phyloP scores from a whole-genome alignment of 2,113 vertebrate species.

The Microtus oregoni region DNA sequence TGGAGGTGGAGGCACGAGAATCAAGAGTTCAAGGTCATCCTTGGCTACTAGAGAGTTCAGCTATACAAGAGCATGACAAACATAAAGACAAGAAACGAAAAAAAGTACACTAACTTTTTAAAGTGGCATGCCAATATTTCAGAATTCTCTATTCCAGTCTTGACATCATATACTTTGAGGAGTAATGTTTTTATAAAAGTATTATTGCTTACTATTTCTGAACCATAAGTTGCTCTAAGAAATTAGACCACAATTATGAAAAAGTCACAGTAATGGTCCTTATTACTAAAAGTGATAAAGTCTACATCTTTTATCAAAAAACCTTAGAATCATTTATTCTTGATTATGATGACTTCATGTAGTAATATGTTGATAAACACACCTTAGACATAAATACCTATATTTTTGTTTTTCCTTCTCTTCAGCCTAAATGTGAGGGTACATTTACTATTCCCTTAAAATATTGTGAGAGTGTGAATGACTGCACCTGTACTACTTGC shows the following conservation, averaged over 20 bases:
- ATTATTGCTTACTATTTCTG: not conserved
- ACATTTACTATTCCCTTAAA: not conserved
- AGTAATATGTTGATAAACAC: not conserved
- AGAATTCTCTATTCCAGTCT: not conserved
- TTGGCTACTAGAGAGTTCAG: not conserved
- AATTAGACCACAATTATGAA: slow-evolving; percentile 36
- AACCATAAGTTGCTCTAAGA: slow-evolving; percentile 41
- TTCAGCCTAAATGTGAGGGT: slow-evolving; percentile 6
- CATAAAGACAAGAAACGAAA: not conserved
- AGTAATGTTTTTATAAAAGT: slow-evolving; percentile 39
- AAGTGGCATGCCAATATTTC: not conserved
- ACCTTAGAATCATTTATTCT: slow-evolving; percentile 38
- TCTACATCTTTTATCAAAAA: not conserved
- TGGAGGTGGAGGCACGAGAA: not conserved
- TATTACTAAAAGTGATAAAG: not conserved
- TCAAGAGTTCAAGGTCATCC: not conserved
- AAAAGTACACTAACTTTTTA: slow-evolving; percentile 11
- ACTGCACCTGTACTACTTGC: not conserved
- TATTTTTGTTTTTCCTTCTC: slow-evolving; percentile 40
- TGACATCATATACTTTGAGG: slow-evolving; percentile 6
- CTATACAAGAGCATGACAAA: not conserved
- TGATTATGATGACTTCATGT: not conserved
- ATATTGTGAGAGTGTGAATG: not conserved
- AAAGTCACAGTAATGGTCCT: not conserved
- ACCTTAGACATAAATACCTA: slow-evolving; percentile 7